phyloP scores from a whole-genome alignment of 2,113 vertebrate species.

The Xyliphius kryptos region DNA sequence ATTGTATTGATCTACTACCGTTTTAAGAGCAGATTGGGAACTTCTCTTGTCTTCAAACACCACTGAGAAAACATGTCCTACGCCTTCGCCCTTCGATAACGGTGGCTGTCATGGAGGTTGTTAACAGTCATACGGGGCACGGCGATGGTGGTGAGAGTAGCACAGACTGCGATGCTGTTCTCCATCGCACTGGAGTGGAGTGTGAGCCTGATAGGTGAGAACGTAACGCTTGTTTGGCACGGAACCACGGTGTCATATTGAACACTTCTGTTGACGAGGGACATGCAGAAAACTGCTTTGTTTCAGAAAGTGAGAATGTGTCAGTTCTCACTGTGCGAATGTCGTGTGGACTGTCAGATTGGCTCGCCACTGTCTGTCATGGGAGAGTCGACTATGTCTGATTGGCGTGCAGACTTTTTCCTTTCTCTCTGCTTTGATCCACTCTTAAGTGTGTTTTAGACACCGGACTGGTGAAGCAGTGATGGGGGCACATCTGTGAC shows the following conservation, averaged over 20 bases:
- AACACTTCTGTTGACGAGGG: constrained; percentile 19
- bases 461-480: background rate
- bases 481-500: too few relatives aligned
- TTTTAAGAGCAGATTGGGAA: too few relatives aligned
- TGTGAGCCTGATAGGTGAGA: constrained; percentile 12
- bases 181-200: background rate
- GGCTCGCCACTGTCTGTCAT: background rate
- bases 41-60: too few relatives aligned
- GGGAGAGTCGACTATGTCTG: background rate
- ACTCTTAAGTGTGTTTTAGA: background rate
- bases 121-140: too few relatives aligned
- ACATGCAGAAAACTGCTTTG: background rate
- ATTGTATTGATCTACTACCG: too few relatives aligned
- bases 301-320: constrained; percentile 9
- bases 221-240: constrained; percentile 2
- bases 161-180: background rate
- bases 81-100: too few relatives aligned
- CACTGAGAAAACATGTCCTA: too few relatives aligned
- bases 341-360: constrained; percentile 20
- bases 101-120: too few relatives aligned
- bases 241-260: constrained; percentile 2
- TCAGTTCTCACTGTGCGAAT: background rate
- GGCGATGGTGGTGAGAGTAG: background rate
- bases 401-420: background rate
- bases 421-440: too few relatives aligned